A percentile compares a stretch with the other conserved stretches of the same genome.
Conservation (phyloP, 2,113 vertebrate species). For the Panthera leo region DNA sequence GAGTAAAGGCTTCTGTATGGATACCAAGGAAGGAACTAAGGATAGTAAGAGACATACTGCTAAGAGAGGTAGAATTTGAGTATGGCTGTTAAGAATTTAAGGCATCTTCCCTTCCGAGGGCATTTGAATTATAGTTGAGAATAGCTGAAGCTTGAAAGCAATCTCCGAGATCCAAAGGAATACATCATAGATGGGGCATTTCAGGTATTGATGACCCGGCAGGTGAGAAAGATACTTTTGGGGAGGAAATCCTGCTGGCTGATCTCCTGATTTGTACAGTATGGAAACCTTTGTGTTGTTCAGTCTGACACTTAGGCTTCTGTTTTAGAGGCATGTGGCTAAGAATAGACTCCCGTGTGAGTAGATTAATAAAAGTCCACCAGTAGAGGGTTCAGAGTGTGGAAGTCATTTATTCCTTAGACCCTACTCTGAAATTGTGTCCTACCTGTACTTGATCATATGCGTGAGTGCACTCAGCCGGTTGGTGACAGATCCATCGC, state of each 20-base stretch:
- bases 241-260: neutral
- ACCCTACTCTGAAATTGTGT: neutral
- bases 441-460: neutral
- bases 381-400: neutral
- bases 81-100: neutral
- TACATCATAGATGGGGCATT: neutral
- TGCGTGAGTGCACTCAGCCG: neutral
- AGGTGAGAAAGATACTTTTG: neutral
- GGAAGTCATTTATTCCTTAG: neutral
- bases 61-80: conserved; percentile 23
- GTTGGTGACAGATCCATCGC: neutral
- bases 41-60: neutral
- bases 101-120: neutral
- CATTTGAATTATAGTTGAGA: conserved; percentile 6
- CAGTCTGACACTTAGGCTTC: neutral
- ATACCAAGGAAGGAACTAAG: neutral
- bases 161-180: neutral
- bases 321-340: neutral
- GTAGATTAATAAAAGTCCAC: neutral
- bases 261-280: neutral
- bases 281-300: neutral
- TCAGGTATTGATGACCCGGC: neutral
- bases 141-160: neutral
- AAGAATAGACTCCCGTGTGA: neutral
- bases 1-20: neutral